Evolutionary conservation across 2,113 vertebrate species (phyloP).

Genomic region (Hiodon tergisus): DNA sequence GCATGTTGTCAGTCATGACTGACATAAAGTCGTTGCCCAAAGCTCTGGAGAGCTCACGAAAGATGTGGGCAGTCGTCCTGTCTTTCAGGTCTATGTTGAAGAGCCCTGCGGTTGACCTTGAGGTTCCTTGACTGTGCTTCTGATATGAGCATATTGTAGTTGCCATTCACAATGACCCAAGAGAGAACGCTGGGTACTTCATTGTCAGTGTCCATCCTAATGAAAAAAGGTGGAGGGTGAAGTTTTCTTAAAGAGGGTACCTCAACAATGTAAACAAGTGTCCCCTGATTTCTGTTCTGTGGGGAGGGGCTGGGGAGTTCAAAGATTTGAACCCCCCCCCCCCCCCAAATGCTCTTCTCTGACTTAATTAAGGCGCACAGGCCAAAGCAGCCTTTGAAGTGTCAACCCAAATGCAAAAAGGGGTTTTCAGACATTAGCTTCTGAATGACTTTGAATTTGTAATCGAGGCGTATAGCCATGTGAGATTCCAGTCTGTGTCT

Average conservation of each 20-base stretch:
- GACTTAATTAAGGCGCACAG: conserved; percentile 50
- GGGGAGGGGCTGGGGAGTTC: conserved; percentile 13
- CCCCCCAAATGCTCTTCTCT: conserved; percentile 42
- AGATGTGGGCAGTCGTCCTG: too few relatives aligned
- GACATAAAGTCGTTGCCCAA: too few relatives aligned
- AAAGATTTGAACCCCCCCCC: conserved; percentile 33
- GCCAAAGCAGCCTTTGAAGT: conserved; percentile 54
- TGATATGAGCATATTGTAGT: too few relatives aligned
- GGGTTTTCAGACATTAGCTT: conserved; percentile 35
- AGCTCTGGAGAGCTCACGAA: too few relatives aligned
- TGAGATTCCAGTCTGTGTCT: conserved; percentile 1
- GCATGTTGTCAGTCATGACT: too few relatives aligned
- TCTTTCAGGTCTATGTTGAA: too few relatives aligned
- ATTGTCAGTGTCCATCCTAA: too few relatives aligned
- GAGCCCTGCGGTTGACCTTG: too few relatives aligned
- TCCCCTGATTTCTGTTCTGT: neutral
- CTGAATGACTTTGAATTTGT: conserved; percentile 34
- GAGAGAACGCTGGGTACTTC: too few relatives aligned
- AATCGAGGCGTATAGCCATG: conserved; percentile 25
- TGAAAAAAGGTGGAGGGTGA: neutral
- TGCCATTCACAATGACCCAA: too few relatives aligned
- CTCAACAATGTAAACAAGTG: neutral
- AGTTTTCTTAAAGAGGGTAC: neutral
- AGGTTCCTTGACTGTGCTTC: too few relatives aligned
- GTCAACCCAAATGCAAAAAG: conserved; percentile 51